Evolutionary conservation across 1,140 invertebrate species (phyloP).

Genomic region (Bombus terrestris): DNA sequence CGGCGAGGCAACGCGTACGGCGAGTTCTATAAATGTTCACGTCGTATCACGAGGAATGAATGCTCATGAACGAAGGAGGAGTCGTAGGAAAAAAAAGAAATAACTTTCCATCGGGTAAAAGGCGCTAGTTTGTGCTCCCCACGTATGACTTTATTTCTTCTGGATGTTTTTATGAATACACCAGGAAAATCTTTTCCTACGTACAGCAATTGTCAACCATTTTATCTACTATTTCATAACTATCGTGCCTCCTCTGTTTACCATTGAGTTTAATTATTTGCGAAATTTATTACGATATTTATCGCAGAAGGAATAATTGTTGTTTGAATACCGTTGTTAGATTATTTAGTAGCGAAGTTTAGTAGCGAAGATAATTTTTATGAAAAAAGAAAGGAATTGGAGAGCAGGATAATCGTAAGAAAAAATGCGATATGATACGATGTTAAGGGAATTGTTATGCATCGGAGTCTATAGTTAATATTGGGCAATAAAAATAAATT

Average conservation of each 20-base stretch:
- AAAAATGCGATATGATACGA: no score
- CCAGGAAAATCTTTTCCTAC: neutral
- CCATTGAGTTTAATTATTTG: no score
- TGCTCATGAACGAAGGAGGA: neutral
- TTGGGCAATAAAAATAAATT: no score
- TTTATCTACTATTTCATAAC: neutral
- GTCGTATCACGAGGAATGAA: neutral
- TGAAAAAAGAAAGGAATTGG: no score
- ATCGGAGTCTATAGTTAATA: no score
- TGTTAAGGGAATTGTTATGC: no score
- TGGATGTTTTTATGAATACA: neutral
- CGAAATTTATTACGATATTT: neutral
- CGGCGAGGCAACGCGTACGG: constrained; percentile 3
- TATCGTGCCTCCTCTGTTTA: no score
- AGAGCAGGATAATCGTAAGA: no score
- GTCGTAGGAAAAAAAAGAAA: neutral
- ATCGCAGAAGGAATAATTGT: neutral
- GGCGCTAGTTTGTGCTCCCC: neutral
- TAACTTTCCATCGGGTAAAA: neutral
- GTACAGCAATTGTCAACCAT: no score
- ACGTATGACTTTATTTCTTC: neutral
- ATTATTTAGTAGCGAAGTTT: no score
- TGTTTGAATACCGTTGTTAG: neutral
- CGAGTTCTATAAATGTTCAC: constrained; percentile 39
- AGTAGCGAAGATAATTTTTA: no score